Base-by-base conservation (phyloP, 2,113 vertebrate species). In the Oncorhynchus masou region DNA sequence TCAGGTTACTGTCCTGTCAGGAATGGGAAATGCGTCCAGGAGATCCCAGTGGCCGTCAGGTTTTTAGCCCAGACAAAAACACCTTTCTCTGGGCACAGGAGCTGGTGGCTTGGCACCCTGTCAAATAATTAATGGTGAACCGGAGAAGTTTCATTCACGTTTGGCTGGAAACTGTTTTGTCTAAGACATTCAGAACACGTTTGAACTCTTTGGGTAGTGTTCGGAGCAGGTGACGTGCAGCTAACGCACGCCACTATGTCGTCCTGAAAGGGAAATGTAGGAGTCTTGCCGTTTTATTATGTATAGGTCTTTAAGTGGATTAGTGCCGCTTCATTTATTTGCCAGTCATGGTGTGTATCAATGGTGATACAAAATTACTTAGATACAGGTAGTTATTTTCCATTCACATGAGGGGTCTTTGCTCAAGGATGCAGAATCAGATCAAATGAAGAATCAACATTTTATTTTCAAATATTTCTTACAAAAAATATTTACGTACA, bases 11-110 rank as follows among this genome's bases (percentile, higher is more conserved):
- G 76, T 85, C 81, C 79, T 79, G 84, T 90, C 85, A 87, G 87
- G 84, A 83, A 70, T 74, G 62, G 65, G 79, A 84, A 80, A 75
- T 75, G 74, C 68, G 74, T 83, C 83, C 73, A 76, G 59, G 81
- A 84, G 83, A 87, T 81, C 51, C 54, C 73, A 51, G 74, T 71
- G 79, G 86, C 80, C 75, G 84, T 81, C 87, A 77, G 88, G 80
- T 85, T 81, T 82, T 74, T 75, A 74, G 77, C 82, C 86, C 90
- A 93, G 91, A 93, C 92, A 93, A 92, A 93, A 92, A 91, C 92
- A 92, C 89, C 89, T 91, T 89, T 92, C 88, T 92, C 85, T 82
- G 87, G 88, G 89, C 81, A 85, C 78, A 67, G 78, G 68, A 86
- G 81, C 87, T 79, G 83, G 83, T n/a, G 87, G 90, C 81, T 89